A percentile compares a stretch with the other conserved stretches of the same genome.
These are phyloP conservation scores for Lates calcarifer DNA, from an alignment of 2,113 vertebrate species.

Conservation along the genomic window DNA sequence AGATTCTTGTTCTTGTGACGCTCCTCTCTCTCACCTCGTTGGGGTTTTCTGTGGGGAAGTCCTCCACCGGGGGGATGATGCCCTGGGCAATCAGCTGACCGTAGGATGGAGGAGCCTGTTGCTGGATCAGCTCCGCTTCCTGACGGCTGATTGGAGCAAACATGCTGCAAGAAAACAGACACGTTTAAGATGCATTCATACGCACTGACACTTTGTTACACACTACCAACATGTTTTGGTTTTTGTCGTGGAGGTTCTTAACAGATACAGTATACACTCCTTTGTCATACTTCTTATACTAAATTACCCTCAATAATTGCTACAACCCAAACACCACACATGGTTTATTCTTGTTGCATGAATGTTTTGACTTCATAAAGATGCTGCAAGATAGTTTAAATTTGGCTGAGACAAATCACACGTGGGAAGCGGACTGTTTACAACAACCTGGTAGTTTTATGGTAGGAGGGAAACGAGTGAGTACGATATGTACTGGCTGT, in stretches of 20 bases:
- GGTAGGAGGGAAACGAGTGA: neutral
- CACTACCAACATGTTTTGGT: neutral
- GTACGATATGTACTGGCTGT: neutral
- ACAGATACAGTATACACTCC: neutral
- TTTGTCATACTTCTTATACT: no score
- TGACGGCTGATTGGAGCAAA: constrained; percentile 91
- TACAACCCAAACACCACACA: neutral
- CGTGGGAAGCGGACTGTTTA: neutral
- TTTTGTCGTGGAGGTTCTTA: neutral
- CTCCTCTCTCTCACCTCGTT: constrained; percentile 83
- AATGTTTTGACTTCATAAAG: neutral
- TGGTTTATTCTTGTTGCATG: neutral
- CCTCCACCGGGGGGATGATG: constrained; percentile 92
- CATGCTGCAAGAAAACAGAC: constrained; percentile 78
- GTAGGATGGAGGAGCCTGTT: constrained; percentile 93
- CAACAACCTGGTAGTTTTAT: neutral
- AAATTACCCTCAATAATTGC: neutral
- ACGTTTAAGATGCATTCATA: neutral
- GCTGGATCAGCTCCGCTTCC: constrained; percentile 91
- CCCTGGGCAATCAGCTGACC: constrained; percentile 95
- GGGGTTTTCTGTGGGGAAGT: constrained; percentile 92
- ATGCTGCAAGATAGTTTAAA: no score
- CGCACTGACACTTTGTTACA: neutral
- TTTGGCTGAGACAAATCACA: neutral
- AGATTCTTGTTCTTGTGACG: neutral